Percentiles rank a stretch among this genome's conserved stretches.
These are phyloP conservation scores for Oreochromis mossambicus DNA, from an alignment of 2,797 vertebrate species.

Conservation along the genomic window DNA sequence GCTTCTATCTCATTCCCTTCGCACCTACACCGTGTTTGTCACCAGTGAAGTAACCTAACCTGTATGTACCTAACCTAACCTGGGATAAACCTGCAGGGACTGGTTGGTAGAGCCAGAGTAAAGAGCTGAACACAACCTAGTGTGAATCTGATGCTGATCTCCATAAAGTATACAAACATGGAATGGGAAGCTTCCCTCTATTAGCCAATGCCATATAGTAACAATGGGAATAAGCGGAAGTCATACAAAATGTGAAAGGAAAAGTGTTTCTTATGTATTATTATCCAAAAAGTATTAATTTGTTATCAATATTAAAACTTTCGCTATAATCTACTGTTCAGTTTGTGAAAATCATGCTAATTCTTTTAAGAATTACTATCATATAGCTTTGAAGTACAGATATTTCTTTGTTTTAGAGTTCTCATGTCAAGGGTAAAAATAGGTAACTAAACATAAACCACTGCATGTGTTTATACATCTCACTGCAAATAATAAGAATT, in stretches of 20 bases:
- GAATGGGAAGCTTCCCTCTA: slow-evolving; percentile 66
- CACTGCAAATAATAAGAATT: background rate
- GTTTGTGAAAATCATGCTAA: background rate
- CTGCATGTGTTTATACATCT: background rate
- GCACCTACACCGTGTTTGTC: slow-evolving; percentile 10
- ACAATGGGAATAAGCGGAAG: slow-evolving; percentile 58
- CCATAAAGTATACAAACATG: slow-evolving; percentile 21
- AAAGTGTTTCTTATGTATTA: background rate
- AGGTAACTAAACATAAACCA: background rate
- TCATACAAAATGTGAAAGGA: slow-evolving; percentile 44
- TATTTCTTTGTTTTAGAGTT: background rate
- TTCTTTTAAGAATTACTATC: background rate
- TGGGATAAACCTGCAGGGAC: slow-evolving; percentile 7
- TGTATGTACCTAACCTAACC: background rate
- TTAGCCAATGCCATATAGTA: slow-evolving; percentile 55
- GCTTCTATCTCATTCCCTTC: slow-evolving; percentile 26
- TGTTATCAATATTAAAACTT: background rate
- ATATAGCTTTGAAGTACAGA: background rate
- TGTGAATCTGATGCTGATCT: slow-evolving; percentile 26
- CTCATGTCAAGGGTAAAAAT: background rate
- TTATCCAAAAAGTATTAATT: background rate
- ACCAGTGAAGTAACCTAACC: slow-evolving; percentile 1
- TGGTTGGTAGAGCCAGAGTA: background rate
- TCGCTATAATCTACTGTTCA: background rate
- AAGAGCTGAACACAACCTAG: slow-evolving; percentile 8